Base-by-base conservation (phyloP, 2,888 invertebrate species). In the Linnaemya tessellans region DNA sequence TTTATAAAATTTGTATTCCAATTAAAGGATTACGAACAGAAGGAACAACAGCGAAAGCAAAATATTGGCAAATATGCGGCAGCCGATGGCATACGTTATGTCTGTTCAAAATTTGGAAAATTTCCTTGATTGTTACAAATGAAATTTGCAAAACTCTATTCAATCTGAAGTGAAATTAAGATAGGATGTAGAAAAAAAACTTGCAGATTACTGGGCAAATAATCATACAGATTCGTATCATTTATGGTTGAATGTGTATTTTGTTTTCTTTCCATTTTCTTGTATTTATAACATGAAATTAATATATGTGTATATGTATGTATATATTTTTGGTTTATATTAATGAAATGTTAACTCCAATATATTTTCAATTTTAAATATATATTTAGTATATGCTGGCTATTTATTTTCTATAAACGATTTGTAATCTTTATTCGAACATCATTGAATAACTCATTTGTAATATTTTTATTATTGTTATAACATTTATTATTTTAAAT, bases 81-180 rank as follows among this genome's bases (percentile, higher is more conserved):
- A 35, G 58, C 86, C 73, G 87, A 87, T 78, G 88, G 87, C 68
- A 80, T 87, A 64, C 87, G 84, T 65, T 87, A 79, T 74, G 77
- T 87, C 20, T 87, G 80, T 80, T 87, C 88, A 87, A 87, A 88
- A 87, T 88, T 87, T 87, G 87, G 86, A 84, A 87, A 87, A 77
- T 87, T 84, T 85, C 82, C 80, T 11, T 87, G 51, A 85, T 51
- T 41, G 30, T 67, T 67, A 38, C 58, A 51, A 51, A 58, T 30
- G 67, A 74, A 67, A 1, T 60, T 13, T 20, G 10, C 64, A 70
- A 79, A 62, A 70, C 62, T 54, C 4, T 64, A 9, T 71, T 70
- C 10, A 30, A 54, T 30, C 3, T 79, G 35, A 79, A 62, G 62
- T 62, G 30, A 35, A 25, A 20, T 43, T 51, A 7, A 13, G 5